Evolutionary conservation across 1,140 invertebrate species (phyloP).

Genomic region (Rhizoglyphus robini): DNA sequence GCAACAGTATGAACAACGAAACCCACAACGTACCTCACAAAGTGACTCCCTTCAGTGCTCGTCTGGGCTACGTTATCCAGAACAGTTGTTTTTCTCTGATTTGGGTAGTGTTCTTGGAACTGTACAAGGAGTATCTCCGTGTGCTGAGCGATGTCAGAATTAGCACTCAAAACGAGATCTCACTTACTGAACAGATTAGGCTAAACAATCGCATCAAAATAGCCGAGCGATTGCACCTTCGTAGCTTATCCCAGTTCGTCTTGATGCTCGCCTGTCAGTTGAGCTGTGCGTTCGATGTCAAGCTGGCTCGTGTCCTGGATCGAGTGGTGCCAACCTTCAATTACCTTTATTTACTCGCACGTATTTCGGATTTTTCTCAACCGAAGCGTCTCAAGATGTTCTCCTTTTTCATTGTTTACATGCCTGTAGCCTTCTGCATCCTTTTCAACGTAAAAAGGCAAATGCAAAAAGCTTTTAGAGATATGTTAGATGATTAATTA

Average conservation of each 20-base stretch:
- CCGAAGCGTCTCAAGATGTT: neutral
- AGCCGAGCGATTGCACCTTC: neutral
- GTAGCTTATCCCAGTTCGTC: neutral
- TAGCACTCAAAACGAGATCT: neutral
- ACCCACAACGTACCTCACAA: no score
- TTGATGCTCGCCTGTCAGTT: neutral
- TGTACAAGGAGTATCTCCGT: neutral
- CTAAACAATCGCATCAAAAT: neutral
- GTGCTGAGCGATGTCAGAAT: neutral
- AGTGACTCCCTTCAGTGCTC: neutral
- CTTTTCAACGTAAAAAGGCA: no score
- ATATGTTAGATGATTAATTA: no score
- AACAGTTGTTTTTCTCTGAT: neutral
- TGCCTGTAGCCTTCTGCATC: neutral
- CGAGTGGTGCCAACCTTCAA: neutral
- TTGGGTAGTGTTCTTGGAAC: neutral
- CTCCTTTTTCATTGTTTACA: neutral
- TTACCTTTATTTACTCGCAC: neutral
- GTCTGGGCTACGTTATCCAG: neutral
- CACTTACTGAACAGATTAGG: neutral
- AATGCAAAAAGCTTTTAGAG: no score
- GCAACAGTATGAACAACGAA: no score
- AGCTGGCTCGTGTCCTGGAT: neutral
- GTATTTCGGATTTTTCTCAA: neutral
- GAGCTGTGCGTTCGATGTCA: neutral